Evolutionary conservation across 2,888 invertebrate genomes (phyloP), one percentile per base, ranked within the genome.

Genomic region (Apamea sordens): DNA sequence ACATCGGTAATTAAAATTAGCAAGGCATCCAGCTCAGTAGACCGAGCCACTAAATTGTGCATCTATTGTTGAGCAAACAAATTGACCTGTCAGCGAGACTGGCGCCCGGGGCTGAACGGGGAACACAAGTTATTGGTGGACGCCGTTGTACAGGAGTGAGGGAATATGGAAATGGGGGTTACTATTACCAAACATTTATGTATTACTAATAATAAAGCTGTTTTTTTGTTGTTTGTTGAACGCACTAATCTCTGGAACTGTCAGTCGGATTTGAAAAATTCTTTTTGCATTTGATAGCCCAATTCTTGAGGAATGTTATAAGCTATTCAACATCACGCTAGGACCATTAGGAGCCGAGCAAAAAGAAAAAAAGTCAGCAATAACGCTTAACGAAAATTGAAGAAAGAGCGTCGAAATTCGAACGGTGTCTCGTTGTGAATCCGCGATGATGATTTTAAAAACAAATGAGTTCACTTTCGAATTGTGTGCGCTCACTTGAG

Each of bases 61-160:
- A 50, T 70, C 70, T 79, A 78, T 88, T 81, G 86, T 82, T 71
- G 76, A 21, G 36, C 59, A 68, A 86, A 83, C 83, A 86, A 87
- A 87, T 87, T 88, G 87, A 86, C 68, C 80, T 88, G 87, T 87
- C 87, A 86, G 64, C 67, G 67, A 75, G 83, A 82, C 82, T 70
- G 73, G 70, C 64, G 83, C 85, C 68, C 71, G 18, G 15, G 83
- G 83, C 85, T 71, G 53, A 61, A 24, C 32, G 41, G n/a, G n/a
- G 50, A 36, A 28, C 10, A 67, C 41, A 41, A 76, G 65, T 67
- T 68, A 80, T 76, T 82, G 76, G 83, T 61, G 65, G n/a, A 61
- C 15, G 50, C 5, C 61, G 50, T 41, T 56, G 24, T 73, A 13
- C 0, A 24, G 56, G 56, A 41, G 24, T 28, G 36, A 64, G 44